phyloP scores from a whole-genome alignment of 2,113 vertebrate species.

The Hassar affinis region DNA sequence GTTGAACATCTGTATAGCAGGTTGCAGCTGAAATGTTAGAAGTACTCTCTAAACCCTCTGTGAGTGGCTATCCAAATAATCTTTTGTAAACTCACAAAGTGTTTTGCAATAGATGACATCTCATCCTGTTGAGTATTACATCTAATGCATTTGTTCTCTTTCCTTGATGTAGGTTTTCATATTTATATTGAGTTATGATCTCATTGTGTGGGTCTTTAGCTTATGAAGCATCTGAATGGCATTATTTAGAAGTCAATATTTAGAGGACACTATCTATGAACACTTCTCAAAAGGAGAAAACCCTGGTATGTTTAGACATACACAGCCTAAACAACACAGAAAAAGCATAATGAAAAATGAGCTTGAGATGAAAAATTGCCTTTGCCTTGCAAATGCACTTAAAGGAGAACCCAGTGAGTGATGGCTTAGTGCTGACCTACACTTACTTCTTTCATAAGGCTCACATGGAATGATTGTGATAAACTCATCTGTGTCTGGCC shows the following conservation, averaged over 20 bases:
- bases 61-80: too few relatives aligned
- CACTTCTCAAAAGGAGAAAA: neutral
- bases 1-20: too few relatives aligned
- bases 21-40: too few relatives aligned
- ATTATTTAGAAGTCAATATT: too few relatives aligned
- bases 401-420: neutral
- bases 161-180: neutral
- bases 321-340: neutral
- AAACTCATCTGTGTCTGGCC: neutral
- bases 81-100: too few relatives aligned
- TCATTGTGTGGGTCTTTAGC: neutral
- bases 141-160: neutral
- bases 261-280: neutral
- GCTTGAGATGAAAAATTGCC: neutral
- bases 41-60: too few relatives aligned
- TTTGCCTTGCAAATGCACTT: neutral
- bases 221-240: neutral
- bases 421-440: slow-evolving; percentile 1
- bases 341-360: neutral
- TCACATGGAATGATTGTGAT: slow-evolving; percentile 7
- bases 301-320: neutral
- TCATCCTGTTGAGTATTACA: neutral
- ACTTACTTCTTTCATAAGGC: neutral
- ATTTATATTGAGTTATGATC: neutral
- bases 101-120: neutral